Base-by-base conservation (phyloP, 2,113 vertebrate genomes). In the Strix aluco region DNA sequence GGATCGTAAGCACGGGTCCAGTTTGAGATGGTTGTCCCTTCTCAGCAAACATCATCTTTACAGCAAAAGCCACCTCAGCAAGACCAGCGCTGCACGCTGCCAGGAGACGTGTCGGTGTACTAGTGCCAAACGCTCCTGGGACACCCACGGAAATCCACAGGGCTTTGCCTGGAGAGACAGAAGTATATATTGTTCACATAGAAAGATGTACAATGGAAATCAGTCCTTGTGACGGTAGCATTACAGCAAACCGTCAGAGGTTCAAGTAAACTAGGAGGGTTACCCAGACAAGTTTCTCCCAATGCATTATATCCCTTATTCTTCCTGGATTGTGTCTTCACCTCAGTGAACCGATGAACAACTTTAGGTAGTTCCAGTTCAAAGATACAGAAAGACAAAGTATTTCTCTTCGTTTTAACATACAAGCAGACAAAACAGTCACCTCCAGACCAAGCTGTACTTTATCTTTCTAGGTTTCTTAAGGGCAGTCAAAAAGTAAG, bases 51-150 rank as follows among this genome's bases (percentile, higher is more conserved):
- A 21, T 14, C 46, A 9, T 9, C 40, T 21, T 29, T 51, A 10
- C 11, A 42, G 6, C 1, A 7, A n/a, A 62, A 69, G 55, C 32
- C 55, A 47, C 34, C 55, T 34, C 40, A 55, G 63, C 38, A n/a
- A 55, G 29, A 7, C 19, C 3, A 1, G 23, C 16, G 40, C 15
- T 2, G 54, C 71, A 10, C 4, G 0, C 34, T 51, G 16, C 55
- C 71, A 62, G 55, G 30, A 62, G 47, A 42, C 55, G n/a, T 16
- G 14, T 14, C 34, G 16, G 32, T 12, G 11, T 8, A 9, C 10
- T 8, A 4, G 11, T 17, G 34, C 27, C 72, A 63, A 34, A 22
- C 29, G 9, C 38, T 1, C 36, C 5, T 6, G 54, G 54, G n/a
- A 81, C 54, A 19, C 36, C 36, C 6, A 8, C 52, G 6, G 7